These are phyloP conservation scores for Choristoneura rosaceana DNA, from an alignment of 2,888 invertebrate species.

Conservation along the genomic window DNA sequence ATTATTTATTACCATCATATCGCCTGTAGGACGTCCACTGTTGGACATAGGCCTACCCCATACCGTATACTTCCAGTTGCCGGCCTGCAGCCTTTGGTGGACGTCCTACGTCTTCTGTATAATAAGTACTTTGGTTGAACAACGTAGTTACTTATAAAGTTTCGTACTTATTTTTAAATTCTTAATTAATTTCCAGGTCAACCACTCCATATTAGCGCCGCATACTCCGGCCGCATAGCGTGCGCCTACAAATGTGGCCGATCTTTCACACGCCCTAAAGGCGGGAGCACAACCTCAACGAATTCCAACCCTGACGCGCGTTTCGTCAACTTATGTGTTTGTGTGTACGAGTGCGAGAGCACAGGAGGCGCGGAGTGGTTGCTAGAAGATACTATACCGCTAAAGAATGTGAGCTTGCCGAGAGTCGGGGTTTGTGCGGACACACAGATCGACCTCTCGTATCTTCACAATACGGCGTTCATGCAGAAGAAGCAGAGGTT, in stretches of 20 bases:
- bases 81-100: too few species aligned
- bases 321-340: constrained; percentile 96
- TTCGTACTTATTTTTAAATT: too few species aligned
- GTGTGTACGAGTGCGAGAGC: constrained; percentile 99
- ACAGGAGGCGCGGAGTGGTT: constrained; percentile 97
- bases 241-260: constrained; percentile 98
- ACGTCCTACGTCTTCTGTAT: too few species aligned
- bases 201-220: constrained; percentile 97
- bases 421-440: constrained; percentile 92
- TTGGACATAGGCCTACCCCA: too few species aligned
- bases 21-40: too few species aligned
- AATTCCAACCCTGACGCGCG: constrained; percentile 84
- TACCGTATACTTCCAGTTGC: too few species aligned
- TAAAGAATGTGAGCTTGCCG: constrained; percentile 96
- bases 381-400: constrained; percentile 96
- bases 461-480: constrained; percentile 91
- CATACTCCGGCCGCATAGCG: constrained; percentile 98
- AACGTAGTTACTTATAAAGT: too few species aligned
- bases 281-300: constrained; percentile 91
- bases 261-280: constrained; percentile 94
- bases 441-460: constrained; percentile 93
- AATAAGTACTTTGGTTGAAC: too few species aligned
- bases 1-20: too few species aligned
- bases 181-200: constrained; percentile 84
- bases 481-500: constrained; percentile 93